Conservation (phyloP, 2,113 vertebrate species). For the Lasiurus cinereus region DNA sequence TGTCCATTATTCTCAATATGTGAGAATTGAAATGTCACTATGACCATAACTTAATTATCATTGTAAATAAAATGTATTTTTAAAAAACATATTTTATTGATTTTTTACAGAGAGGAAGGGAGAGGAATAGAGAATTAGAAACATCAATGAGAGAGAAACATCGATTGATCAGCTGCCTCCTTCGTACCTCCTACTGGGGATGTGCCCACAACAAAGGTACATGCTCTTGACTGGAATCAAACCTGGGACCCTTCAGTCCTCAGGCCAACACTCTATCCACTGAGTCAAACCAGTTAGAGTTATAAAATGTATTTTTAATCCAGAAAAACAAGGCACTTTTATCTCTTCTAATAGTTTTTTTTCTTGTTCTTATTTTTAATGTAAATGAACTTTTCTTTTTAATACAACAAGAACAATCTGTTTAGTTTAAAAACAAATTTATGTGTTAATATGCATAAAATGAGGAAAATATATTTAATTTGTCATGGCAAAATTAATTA, state of each 20-base stretch:
- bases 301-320: constrained; percentile 19
- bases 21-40: neutral
- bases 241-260: no score
- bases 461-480: constrained; percentile 42
- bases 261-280: no score
- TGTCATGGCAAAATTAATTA: constrained; percentile 59
- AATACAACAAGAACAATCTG: constrained; percentile 8
- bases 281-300: no score
- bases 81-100: no score
- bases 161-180: no score
- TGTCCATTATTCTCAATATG: neutral
- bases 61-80: constrained; percentile 5
- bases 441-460: constrained; percentile 47
- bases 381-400: constrained; percentile 38
- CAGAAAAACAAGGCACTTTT: neutral
- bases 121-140: no score
- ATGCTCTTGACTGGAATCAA: no score
- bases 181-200: no score
- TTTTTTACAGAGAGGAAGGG: no score
- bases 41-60: neutral
- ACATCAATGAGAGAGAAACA: no score
- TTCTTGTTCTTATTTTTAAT: neutral
- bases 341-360: neutral
- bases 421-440: constrained; percentile 60
- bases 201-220: no score